A percentile compares a stretch with the other conserved stretches of the same genome.
Evolutionary conservation across 2,113 vertebrate species (phyloP).

Genomic region (Megalops atlanticus): DNA sequence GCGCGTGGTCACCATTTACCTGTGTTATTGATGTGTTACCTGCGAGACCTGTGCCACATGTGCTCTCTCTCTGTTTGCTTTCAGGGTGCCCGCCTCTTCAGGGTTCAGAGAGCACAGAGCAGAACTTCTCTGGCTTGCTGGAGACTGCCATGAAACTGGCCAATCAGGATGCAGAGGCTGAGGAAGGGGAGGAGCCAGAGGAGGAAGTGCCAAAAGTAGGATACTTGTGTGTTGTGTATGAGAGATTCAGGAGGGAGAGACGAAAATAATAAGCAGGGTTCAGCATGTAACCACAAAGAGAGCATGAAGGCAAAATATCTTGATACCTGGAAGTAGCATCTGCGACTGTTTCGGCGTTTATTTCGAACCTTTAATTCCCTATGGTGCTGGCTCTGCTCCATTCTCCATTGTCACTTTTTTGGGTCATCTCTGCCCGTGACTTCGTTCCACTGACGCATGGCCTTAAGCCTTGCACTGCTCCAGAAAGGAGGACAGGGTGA

Average conservation of each 20-base stretch:
- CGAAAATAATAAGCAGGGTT: too few relatives aligned
- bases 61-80: neutral
- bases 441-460: too few relatives aligned
- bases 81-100: slow-evolving; percentile 86
- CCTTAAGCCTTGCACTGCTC: too few relatives aligned
- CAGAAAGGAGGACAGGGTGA: too few relatives aligned
- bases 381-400: too few relatives aligned
- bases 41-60: neutral
- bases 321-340: too few relatives aligned
- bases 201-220: slow-evolving; percentile 51
- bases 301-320: neutral
- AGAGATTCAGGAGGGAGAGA: neutral
- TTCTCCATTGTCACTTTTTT: too few relatives aligned
- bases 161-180: slow-evolving; percentile 74
- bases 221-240: neutral
- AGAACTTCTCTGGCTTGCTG: slow-evolving; percentile 80
- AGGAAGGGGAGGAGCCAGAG: slow-evolving; percentile 64
- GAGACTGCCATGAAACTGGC: slow-evolving; percentile 83
- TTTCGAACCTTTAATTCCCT: too few relatives aligned
- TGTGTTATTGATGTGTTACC: neutral
- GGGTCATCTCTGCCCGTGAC: too few relatives aligned
- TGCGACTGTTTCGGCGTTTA: too few relatives aligned
- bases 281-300: neutral
- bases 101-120: slow-evolving; percentile 72
- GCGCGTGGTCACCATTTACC: neutral